Evolutionary conservation across 2,797 vertebrate genomes (phyloP).

Genomic region (Silurus aristotelis): DNA sequence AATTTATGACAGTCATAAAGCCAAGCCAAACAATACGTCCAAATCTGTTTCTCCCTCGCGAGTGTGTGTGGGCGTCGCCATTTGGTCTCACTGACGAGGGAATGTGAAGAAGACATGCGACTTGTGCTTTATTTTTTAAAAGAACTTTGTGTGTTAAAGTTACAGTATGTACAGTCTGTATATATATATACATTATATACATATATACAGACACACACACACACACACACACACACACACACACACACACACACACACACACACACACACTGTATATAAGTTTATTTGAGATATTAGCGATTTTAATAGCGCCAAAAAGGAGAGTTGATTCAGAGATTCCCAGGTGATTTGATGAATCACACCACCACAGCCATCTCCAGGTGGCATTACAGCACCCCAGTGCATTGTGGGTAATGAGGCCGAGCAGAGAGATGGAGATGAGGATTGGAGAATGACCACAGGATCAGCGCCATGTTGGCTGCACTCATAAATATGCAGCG

Average conservation of each 20-base stretch:
- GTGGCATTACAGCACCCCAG: background rate
- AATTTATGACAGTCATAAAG: constrained; percentile 28
- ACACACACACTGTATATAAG: no score
- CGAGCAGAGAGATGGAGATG: constrained; percentile 3
- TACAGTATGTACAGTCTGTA: no score
- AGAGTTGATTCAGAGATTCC: background rate
- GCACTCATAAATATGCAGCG: background rate
- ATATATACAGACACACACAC: no score
- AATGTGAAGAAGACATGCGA: background rate
- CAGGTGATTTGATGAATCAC: background rate
- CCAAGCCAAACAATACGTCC: constrained; percentile 25
- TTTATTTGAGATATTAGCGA: no score
- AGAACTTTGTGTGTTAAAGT: no score
- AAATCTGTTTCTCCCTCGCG: constrained; percentile 15
- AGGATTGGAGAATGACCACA: background rate
- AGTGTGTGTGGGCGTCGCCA: constrained; percentile 29
- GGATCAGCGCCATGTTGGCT: background rate
- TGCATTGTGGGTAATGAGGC: constrained; percentile 19
- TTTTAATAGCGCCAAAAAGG: no score
- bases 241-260: no score
- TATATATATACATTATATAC: no score
- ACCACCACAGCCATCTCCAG: background rate
- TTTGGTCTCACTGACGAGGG: constrained; percentile 27
- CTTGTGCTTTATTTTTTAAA: background rate
- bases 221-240: no score